phyloP scores from a whole-genome alignment of 2,797 vertebrate species.

The Labeo calbasu region DNA sequence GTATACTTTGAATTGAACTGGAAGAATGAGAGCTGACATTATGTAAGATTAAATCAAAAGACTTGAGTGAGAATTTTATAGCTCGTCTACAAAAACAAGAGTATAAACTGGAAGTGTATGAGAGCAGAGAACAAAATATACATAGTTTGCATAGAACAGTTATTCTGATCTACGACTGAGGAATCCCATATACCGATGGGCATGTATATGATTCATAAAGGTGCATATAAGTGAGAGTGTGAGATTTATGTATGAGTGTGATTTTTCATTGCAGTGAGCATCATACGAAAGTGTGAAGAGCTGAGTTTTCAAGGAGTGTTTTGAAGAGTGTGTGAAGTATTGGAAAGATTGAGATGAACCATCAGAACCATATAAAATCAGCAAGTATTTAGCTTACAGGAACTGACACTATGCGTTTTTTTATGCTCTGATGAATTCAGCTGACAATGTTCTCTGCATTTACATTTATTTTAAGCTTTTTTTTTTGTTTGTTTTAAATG shows the following conservation, averaged over 20 bases:
- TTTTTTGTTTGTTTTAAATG: slow-evolving; percentile 3
- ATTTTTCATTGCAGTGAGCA: slow-evolving; percentile 10
- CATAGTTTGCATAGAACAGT: slow-evolving; percentile 3
- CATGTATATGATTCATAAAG: slow-evolving; percentile 23
- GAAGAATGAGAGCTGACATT: slow-evolving; percentile 1
- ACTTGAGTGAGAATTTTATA: slow-evolving; percentile 9
- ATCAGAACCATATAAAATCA: slow-evolving; percentile 32
- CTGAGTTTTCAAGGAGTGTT: slow-evolving; percentile 11
- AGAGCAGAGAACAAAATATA: slow-evolving; percentile 35
- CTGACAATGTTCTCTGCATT: slow-evolving; percentile 38
- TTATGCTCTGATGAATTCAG: slow-evolving; percentile 14
- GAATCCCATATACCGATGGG: neutral
- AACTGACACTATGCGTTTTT: slow-evolving; percentile 11
- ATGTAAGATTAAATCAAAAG: neutral
- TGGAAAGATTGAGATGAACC: slow-evolving; percentile 7
- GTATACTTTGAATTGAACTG: slow-evolving; percentile 12
- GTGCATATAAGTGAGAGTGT: slow-evolving; percentile 18
- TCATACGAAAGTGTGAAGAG: slow-evolving; percentile 1
- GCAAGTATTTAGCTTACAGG: slow-evolving; percentile 11
- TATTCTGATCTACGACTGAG: slow-evolving; percentile 35
- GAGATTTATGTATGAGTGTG: slow-evolving; percentile 15
- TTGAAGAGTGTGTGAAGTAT: slow-evolving; percentile 32
- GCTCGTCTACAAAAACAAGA: neutral
- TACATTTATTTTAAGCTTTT: slow-evolving; percentile 44
- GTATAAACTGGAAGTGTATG: slow-evolving; percentile 12